Conservation (phyloP, 2,797 vertebrate genomes). For the Eospalax fontanierii region DNA sequence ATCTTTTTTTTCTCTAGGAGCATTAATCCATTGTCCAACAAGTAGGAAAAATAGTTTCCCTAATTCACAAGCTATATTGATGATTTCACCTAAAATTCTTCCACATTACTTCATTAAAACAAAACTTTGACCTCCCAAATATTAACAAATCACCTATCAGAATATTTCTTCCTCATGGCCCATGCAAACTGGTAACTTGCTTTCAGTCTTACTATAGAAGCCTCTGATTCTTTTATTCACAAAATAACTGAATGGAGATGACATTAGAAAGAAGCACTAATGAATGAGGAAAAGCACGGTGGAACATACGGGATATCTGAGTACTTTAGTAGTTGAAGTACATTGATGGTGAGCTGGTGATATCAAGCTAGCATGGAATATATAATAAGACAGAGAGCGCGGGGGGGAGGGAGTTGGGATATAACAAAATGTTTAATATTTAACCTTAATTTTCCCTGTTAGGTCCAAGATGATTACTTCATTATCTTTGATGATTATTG, state of each 20-base stretch:
- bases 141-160: neutral
- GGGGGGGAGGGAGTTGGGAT: too few relatives aligned
- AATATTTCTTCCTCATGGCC: neutral
- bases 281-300: too few relatives aligned
- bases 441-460: slow-evolving; percentile 69
- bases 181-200: neutral
- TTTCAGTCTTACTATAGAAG: neutral
- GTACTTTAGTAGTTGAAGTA: neutral
- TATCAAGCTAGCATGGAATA: neutral
- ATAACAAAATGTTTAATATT: slow-evolving; percentile 72
- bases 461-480: slow-evolving; percentile 65
- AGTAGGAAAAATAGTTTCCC: neutral
- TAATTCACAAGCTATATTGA: neutral
- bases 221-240: neutral
- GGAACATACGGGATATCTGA: neutral
- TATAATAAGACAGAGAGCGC: neutral
- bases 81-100: neutral
- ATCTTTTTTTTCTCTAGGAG: neutral
- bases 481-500: slow-evolving; percentile 64
- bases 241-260: neutral
- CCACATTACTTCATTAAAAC: neutral
- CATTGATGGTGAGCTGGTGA: neutral
- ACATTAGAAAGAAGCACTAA: slow-evolving; percentile 10
- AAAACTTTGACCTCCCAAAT: neutral
- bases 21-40: neutral